Evolutionary conservation across 2,113 vertebrate genomes (phyloP).

Genomic region (Podilymbus podiceps): DNA sequence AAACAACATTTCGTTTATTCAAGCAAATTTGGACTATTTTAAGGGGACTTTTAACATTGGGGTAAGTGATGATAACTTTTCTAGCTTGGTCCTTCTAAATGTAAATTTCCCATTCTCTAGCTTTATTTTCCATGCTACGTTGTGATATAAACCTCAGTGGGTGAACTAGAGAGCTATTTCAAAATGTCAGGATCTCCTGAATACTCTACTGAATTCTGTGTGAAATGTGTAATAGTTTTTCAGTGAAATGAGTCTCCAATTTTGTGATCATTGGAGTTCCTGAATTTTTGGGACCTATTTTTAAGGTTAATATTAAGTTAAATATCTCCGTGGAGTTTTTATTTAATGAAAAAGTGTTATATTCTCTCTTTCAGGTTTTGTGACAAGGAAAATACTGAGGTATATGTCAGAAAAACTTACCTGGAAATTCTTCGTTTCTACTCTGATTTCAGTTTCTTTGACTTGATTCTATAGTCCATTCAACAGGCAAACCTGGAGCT

Average conservation of each 20-base stretch:
- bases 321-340: neutral
- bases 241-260: neutral
- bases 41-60: constrained; percentile 90
- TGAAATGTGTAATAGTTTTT: neutral
- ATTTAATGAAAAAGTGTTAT: neutral
- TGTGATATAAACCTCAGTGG: neutral
- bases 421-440: neutral
- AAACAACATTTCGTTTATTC: constrained; percentile 90
- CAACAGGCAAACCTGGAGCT: neutral
- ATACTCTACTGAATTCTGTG: neutral
- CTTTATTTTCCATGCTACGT: neutral
- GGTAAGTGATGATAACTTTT: constrained; percentile 78
- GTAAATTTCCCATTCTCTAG: neutral
- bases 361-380: neutral
- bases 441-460: neutral
- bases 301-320: neutral
- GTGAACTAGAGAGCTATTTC: neutral
- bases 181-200: neutral
- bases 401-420: neutral
- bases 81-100: neutral
- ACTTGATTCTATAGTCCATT: neutral
- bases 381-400: neutral
- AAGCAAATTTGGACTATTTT: constrained; percentile 96
- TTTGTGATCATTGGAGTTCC: neutral
- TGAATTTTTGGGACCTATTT: neutral